Percentiles rank a stretch among this genome's conserved stretches.
These are phyloP conservation scores for Asteroscopus sphinx DNA, from an alignment of 2,888 invertebrate genomes.

Conservation along the genomic window DNA sequence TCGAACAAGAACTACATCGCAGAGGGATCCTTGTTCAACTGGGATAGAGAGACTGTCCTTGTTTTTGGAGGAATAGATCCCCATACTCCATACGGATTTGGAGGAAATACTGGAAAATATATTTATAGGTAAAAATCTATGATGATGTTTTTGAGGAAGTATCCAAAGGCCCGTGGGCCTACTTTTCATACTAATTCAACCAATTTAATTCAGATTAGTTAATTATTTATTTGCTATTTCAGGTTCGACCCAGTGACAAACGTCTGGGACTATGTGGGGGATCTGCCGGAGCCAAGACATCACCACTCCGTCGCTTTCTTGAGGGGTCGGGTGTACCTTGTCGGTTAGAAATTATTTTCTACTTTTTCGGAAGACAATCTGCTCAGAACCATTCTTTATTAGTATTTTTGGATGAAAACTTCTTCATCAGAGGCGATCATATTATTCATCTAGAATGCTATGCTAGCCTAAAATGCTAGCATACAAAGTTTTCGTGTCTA, in stretches of 20 bases:
- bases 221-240: constrained; percentile 1
- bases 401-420: too few relatives aligned
- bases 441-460: too few relatives aligned
- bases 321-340: constrained; percentile 91
- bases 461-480: too few relatives aligned
- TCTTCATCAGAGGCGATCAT: too few relatives aligned
- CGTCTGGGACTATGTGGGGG: constrained; percentile 92
- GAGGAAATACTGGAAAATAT: constrained; percentile 91
- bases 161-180: too few relatives aligned
- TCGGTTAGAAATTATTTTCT: constrained; percentile 84
- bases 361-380: too few relatives aligned
- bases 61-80: constrained; percentile 93
- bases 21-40: constrained; percentile 88
- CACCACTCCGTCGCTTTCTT: constrained; percentile 92
- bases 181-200: too few relatives aligned
- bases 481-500: too few relatives aligned
- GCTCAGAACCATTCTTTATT: too few relatives aligned
- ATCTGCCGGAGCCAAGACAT: constrained; percentile 92
- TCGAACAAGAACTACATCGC: constrained; percentile 84
- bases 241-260: constrained; percentile 90
- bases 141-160: neutral
- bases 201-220: too few relatives aligned
- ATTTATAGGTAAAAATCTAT: constrained; percentile 88
- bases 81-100: constrained; percentile 87
- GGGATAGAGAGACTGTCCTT: constrained; percentile 90